Conservation (phyloP, 2,113 vertebrate genomes). For the Psephotus haematonotus region DNA sequence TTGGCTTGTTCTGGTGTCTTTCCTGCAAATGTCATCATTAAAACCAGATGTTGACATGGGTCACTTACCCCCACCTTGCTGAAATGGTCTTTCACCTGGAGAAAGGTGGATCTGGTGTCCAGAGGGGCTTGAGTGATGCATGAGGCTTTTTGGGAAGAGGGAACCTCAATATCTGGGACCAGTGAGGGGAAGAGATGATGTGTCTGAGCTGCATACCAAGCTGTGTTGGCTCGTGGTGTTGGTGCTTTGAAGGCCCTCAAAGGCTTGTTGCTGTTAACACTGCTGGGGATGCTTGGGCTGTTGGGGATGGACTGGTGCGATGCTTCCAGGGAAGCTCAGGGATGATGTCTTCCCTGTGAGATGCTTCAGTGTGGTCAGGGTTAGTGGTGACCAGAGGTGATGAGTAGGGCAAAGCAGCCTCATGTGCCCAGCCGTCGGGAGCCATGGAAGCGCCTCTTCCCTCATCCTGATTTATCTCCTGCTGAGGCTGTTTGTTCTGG, state of each 20-base stretch:
- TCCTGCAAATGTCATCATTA: not conserved
- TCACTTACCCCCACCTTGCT: not conserved
- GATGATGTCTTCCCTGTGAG: not conserved
- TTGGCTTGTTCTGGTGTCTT: not conserved
- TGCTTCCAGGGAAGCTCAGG: not conserved
- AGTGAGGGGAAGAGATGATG: not conserved
- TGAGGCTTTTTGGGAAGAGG: not conserved
- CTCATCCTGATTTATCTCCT: slow-evolving; percentile 34
- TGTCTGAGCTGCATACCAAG: not conserved
- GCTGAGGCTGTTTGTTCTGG: slow-evolving; percentile 62
- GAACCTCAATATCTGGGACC: accelerated
- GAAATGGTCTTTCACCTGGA: not conserved
- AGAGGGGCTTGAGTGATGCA: not conserved
- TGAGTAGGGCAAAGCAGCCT: not conserved
- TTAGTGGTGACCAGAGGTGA: not conserved
- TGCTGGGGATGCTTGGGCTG: not conserved
- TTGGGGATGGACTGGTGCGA: accelerated
- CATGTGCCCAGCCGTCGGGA: accelerated
- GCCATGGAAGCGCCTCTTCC: not conserved
- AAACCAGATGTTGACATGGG: accelerated
- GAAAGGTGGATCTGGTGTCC: not conserved
- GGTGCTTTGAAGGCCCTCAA: not conserved
- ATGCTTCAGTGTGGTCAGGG: not conserved
- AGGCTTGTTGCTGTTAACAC: not conserved
- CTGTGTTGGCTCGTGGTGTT: not conserved